Percentiles rank a stretch among this genome's conserved stretches.
These are phyloP conservation scores for Triops cancriformis DNA, from an alignment of 1,140 invertebrate genomes.

Conservation along the genomic window DNA sequence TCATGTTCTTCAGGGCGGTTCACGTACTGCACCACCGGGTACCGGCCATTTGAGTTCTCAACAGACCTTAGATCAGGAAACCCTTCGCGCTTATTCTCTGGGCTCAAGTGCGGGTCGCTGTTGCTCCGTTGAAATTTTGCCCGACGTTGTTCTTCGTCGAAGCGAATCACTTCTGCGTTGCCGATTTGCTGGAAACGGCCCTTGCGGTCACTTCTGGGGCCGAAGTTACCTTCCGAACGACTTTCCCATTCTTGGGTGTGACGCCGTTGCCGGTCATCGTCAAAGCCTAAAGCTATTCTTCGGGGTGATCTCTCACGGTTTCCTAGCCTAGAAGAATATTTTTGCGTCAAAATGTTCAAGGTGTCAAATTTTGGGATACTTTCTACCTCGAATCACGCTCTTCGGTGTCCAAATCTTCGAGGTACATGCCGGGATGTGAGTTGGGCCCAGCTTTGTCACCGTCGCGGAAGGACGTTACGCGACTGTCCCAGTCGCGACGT, in stretches of 20 bases:
- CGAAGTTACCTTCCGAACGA: neutral
- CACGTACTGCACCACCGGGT: conserved; percentile 18
- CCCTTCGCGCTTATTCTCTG: conserved; percentile 51
- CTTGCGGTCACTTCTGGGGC: neutral
- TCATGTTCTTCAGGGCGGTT: conserved; percentile 42
- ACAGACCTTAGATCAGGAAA: conserved; percentile 33
- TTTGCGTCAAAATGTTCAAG: neutral
- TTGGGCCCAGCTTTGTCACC: neutral
- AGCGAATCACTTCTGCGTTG: neutral
- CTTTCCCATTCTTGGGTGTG: neutral
- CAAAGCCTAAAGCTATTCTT: neutral
- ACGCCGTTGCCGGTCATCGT: neutral
- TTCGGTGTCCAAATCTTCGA: neutral
- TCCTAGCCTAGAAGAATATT: neutral
- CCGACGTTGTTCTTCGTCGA: neutral
- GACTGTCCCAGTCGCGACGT: conserved; percentile 7
- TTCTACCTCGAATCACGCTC: neutral
- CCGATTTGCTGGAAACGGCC: neutral
- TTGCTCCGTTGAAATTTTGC: conserved; percentile 34
- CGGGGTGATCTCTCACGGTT: neutral
- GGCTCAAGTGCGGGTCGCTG: conserved; percentile 35
- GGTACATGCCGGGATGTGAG: neutral
- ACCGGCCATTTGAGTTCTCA: neutral
- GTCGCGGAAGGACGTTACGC: neutral
- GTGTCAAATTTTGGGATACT: neutral